Evolutionary conservation across 1,140 invertebrate species (phyloP).

Genomic region (Acromyrmex charruanus): DNA sequence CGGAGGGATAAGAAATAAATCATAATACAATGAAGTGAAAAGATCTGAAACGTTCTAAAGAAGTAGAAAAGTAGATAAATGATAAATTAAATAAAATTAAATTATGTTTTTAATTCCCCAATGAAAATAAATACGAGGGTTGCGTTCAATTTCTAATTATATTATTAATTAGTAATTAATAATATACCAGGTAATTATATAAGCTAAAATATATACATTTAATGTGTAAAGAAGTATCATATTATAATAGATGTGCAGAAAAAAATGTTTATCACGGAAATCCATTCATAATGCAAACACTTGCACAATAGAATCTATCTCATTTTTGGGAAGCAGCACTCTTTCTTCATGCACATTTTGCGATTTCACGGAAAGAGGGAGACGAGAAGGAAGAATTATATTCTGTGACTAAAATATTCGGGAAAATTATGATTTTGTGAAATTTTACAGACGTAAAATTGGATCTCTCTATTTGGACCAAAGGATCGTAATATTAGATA

Average conservation of each 20-base stretch:
- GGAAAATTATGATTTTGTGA: conserved; percentile 22
- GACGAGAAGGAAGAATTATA: conserved; percentile 26
- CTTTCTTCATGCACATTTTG: conserved; percentile 34
- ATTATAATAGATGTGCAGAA: not conserved
- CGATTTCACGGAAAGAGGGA: conserved; percentile 29
- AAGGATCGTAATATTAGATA: conserved; percentile 1
- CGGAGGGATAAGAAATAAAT: not conserved
- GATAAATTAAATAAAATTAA: not conserved
- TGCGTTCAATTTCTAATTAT: not conserved
- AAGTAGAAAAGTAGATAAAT: not conserved
- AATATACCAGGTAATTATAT: not conserved
- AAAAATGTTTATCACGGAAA: not conserved
- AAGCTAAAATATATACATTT: not conserved
- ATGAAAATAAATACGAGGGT: not conserved
- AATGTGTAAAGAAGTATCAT: not conserved
- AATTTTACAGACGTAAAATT: conserved; percentile 37
- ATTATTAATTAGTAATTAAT: not conserved
- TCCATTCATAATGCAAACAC: conserved; percentile 9
- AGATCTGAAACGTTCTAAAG: not conserved
- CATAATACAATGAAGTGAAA: not conserved
- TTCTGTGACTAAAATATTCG: not conserved
- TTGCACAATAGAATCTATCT: conserved; percentile 4
- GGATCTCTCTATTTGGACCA: not conserved
- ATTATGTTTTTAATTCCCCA: not conserved
- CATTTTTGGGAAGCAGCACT: not conserved